Percentiles rank a stretch among this genome's conserved stretches.
Conservation (phyloP, 2,888 invertebrate species). For the Chalcis sispes region DNA sequence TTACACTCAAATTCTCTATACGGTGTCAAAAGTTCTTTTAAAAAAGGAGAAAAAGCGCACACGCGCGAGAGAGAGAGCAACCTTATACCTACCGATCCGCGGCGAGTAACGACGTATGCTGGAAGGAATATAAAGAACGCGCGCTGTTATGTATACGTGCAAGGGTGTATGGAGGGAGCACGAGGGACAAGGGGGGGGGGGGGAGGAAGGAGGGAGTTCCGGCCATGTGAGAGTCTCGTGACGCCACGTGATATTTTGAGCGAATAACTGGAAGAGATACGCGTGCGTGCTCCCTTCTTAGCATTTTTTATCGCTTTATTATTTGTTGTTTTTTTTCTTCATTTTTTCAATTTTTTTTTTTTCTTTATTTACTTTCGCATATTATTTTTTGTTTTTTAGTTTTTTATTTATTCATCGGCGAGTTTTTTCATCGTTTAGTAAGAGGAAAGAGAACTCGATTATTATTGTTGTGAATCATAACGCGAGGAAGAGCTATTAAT, state of each 20-base stretch:
- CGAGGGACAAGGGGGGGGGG: not conserved
- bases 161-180: not conserved
- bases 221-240: slow-evolving; percentile 34
- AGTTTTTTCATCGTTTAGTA: too few relatives aligned
- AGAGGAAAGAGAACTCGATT: too few relatives aligned
- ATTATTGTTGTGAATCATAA: too few relatives aligned
- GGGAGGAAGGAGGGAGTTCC: not conserved
- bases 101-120: too few relatives aligned
- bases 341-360: slow-evolving; percentile 5
- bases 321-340: too few relatives aligned
- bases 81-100: too few relatives aligned
- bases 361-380: not conserved
- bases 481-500: too few relatives aligned
- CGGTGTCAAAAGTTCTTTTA: too few relatives aligned
- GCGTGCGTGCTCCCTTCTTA: not conserved
- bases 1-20: too few relatives aligned
- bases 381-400: slow-evolving; percentile 4
- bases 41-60: too few relatives aligned
- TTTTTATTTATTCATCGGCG: too few relatives aligned
- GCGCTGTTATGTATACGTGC: not conserved
- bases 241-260: slow-evolving; percentile 51
- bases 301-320: not conserved
- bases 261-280: not conserved
- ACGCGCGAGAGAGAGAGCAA: not conserved
- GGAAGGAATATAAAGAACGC: too few relatives aligned